These are phyloP conservation scores for Machaerirhynchus nigripectus DNA, from an alignment of 2,113 vertebrate genomes.

Conservation along the genomic window DNA sequence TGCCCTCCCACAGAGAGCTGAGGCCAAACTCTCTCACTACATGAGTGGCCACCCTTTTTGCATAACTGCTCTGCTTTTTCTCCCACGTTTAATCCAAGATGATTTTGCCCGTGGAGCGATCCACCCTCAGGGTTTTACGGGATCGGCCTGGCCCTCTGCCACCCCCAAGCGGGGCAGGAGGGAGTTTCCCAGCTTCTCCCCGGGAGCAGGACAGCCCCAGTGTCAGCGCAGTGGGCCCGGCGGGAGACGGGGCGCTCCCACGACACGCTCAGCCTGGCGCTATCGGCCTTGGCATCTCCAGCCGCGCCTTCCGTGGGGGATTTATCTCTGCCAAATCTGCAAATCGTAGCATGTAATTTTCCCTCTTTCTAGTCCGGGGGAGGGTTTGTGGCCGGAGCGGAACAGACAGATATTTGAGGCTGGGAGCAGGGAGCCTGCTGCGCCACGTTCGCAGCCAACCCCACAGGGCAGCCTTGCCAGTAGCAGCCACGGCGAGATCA, in stretches of 20 bases:
- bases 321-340: constrained; percentile 14
- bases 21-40: not conserved
- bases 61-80: not conserved
- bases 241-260: not conserved
- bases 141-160: not conserved
- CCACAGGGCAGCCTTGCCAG: not conserved
- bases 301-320: not conserved
- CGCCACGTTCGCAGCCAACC: not conserved
- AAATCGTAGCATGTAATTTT: constrained; percentile 23
- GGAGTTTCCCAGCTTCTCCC: not conserved
- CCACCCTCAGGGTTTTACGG: not conserved
- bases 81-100: accelerated
- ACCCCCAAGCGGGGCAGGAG: not conserved
- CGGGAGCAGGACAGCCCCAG: not conserved
- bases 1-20: not conserved
- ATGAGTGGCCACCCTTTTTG: not conserved
- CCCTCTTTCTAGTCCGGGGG: not conserved
- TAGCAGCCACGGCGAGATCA: not conserved
- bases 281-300: not conserved
- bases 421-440: constrained; percentile 5
- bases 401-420: constrained; percentile 47
- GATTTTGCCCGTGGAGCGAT: not conserved
- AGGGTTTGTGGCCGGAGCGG: not conserved
- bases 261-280: not conserved
- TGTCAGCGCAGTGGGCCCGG: not conserved